Evolutionary conservation across 92 coral and sea anemone species (phyloP).

Genomic region (Palythoa grandiflora): DNA sequence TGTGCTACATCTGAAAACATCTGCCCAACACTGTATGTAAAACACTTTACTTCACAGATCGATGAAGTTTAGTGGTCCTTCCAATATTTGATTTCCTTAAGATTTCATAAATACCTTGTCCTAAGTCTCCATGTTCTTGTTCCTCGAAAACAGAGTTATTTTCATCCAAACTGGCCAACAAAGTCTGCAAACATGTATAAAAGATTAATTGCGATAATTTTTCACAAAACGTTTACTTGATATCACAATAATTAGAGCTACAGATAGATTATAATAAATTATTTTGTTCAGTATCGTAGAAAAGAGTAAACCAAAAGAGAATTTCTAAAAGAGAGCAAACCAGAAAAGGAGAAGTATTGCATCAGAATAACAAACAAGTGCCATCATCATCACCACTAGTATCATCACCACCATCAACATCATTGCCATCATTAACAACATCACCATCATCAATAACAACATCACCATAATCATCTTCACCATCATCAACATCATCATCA

Average conservation of each 20-base stretch:
- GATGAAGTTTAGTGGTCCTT: too few species aligned
- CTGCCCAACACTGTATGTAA: neutral
- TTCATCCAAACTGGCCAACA: slow-evolving; percentile 34
- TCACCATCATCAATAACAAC: too few species aligned
- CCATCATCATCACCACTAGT: too few species aligned
- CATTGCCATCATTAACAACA: too few species aligned
- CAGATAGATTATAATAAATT: neutral
- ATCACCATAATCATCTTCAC: too few species aligned
- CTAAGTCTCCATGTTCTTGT: slow-evolving; percentile 59
- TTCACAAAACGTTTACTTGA: neutral
- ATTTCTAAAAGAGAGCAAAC: too few species aligned
- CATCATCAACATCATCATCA: too few species aligned
- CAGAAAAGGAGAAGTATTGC: too few species aligned
- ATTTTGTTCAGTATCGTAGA: too few species aligned
- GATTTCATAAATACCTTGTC: slow-evolving; percentile 63
- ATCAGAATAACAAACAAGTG: too few species aligned
- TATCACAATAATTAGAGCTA: neutral
- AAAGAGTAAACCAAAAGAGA: too few species aligned
- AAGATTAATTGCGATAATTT: neutral
- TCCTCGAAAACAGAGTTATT: slow-evolving; percentile 75
- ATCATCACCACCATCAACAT: too few species aligned
- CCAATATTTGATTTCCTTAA: neutral
- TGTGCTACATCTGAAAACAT: neutral
- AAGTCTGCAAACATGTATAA: slow-evolving; percentile 4
- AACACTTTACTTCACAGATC: neutral